Base-by-base conservation (phyloP, 1,140 invertebrate genomes). In the Drosophila suzukii region DNA sequence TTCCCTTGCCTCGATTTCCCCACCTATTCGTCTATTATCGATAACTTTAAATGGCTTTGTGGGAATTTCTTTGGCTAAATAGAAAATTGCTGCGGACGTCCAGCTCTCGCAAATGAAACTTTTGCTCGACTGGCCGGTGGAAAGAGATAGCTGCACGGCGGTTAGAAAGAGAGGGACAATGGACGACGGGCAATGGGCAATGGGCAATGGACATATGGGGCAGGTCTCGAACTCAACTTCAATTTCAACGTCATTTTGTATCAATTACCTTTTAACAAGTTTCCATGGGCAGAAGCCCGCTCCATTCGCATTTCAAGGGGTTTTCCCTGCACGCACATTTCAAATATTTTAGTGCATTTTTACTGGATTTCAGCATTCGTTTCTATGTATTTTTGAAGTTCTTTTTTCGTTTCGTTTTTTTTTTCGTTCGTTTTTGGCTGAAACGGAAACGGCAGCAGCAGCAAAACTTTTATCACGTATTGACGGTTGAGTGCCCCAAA, bases 301-400 rank as follows among this genome's bases (percentile, higher is more conserved):
- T 11, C 39, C 46, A n/a, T 54, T 66, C 24, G 41, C 34, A 36
- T 12, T 20, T 24, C 3, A 27, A 6, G 27, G 44, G 34, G 38
- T 34, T 53, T 62, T 50, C 66, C 60, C 58, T 58, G 71, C 83
- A 86, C 82, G 83, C 83, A 88, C 82, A 86, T 86, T 81, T 85
- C 59, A 82, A 82, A 86, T 86, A 86, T 86, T 81, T 86, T 86
- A 82, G 75, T 82, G 78, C 59, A 86, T 88, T 86, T 86, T 73
- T 78, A 86, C 75, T 63, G 70, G 75, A 58, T 63, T 71, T 78
- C 47, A 44, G 61, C 65, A 27, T 47, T 53, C 65, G 60, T 30
- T 68, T 68, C 65, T 63, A 39, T 66, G 63, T 27, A 24, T 24
- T 66, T 62, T 66, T 39, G 27, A 8, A 10, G 32, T 15, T 24